A percentile compares a stretch with the other conserved stretches of the same genome.
These are phyloP conservation scores for Trachurus trachurus DNA, from an alignment of 2,797 vertebrate species.

Conservation along the genomic window DNA sequence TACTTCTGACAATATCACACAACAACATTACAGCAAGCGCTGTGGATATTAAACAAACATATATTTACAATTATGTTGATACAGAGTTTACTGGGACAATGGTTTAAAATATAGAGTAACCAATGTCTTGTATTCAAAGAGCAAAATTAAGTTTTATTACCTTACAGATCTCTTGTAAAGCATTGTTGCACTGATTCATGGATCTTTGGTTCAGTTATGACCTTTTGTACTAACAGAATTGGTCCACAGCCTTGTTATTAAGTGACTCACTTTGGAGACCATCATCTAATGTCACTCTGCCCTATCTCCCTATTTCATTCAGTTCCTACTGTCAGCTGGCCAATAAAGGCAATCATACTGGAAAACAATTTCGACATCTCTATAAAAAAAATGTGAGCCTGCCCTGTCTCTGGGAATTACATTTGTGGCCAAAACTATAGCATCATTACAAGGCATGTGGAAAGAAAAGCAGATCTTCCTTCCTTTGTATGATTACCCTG, in stretches of 20 bases:
- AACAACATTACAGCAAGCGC: neutral
- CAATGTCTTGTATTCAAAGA: no score
- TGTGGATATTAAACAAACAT: neutral
- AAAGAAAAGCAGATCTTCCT: neutral
- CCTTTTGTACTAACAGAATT: neutral
- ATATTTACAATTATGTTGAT: neutral
- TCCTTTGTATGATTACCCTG: conserved; percentile 13
- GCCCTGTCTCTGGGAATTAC: neutral
- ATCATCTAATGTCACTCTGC: neutral
- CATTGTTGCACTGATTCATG: neutral
- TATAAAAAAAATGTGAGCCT: neutral
- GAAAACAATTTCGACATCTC: neutral
- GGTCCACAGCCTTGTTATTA: neutral
- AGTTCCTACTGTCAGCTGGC: neutral
- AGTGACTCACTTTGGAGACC: neutral
- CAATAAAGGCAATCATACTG: neutral
- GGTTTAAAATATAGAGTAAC: no score
- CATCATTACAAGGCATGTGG: neutral
- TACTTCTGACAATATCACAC: neutral
- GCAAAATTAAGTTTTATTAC: neutral
- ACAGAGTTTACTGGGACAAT: neutral
- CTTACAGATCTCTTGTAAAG: neutral
- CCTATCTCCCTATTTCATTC: neutral
- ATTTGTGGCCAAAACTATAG: neutral
- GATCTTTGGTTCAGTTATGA: neutral